Evolutionary conservation across 2,888 invertebrate genomes (phyloP).

Genomic region (Mesorhabditis spiculigera): DNA sequence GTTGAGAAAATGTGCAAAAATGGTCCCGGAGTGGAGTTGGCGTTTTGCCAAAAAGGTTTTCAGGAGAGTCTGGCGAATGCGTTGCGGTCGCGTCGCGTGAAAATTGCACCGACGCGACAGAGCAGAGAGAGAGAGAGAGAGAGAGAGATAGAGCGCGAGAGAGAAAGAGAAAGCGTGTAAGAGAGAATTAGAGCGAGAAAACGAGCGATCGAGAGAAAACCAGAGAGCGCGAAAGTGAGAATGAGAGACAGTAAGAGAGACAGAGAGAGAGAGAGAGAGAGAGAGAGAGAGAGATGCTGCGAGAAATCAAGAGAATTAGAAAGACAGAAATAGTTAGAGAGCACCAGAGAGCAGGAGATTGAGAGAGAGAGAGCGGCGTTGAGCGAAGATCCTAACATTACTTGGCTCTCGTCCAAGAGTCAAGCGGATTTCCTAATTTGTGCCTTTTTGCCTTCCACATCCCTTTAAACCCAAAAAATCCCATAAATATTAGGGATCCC

Average conservation of each 20-base stretch:
- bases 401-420: no score
- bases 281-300: slow-evolving; percentile 7
- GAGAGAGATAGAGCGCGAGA: slow-evolving; percentile 9
- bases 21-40: no score
- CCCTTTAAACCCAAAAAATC: slow-evolving; percentile 4
- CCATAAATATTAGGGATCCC: neutral
- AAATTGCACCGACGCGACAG: slow-evolving; percentile 10
- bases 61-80: no score
- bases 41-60: no score
- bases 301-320: slow-evolving; percentile 9
- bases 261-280: slow-evolving; percentile 11
- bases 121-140: no score
- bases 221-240: slow-evolving; percentile 15
- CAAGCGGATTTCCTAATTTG: no score
- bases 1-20: no score
- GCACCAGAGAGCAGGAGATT: slow-evolving; percentile 8
- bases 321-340: slow-evolving; percentile 10
- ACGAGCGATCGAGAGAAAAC: no score
- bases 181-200: no score
- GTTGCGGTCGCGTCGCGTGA: slow-evolving; percentile 7
- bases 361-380: slow-evolving; percentile 9
- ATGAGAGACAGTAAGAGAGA: slow-evolving; percentile 13
- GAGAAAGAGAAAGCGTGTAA: no score
- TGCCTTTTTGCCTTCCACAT: slow-evolving; percentile 13
- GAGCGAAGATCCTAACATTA: neutral